Base-by-base conservation (phyloP, 2,888 invertebrate species). In the Stictocephala bisonia region DNA sequence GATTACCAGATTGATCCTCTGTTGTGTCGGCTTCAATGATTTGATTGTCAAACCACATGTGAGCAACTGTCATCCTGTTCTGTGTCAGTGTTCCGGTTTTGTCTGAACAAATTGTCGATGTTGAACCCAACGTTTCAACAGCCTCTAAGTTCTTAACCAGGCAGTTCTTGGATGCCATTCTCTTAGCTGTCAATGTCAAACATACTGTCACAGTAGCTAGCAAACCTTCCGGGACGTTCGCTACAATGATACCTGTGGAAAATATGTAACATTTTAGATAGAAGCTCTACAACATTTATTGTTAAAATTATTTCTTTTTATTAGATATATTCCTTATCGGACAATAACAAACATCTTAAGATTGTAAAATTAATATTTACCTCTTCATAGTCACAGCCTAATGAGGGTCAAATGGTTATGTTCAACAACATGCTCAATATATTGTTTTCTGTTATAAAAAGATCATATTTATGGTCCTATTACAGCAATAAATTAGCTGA, bases 91-190 rank as follows among this genome's bases (percentile, higher is more conserved):
- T 99, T 78, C 99, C 99, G 79, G 99, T 99, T 87, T 99, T 99
- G 86, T 99, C 99, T n/a, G 99, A 99, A 88, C 99, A 99, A 86
- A 99, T 99, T 79, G 98, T 99, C 75, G 97, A 97, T 11, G 99
- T 99, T 51, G 98, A 99, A 72, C 99, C 99, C 72, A 99, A 89
- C 51, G 99, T 99, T 87, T 99, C 99, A 27, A 99, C 99, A 81
- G 99, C 99, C 88, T 99, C 98, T 86, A 99, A 88, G 86, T 99
- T 99, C 91, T 99, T 99, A 2, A 99, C 99, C 83, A 99, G 88
- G 84, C 98, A 98, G 86, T 98, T 98, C 89, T 98, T 98, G 79
- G 95, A 95, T 79, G 99, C 99, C 99, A 99, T 99, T 83, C 99
- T 91, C 85, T 99, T 99, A 83, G 99, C 99, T 79, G 99, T 99